Evolutionary conservation across 2,113 vertebrate species (phyloP).

Genomic region (Pavo muticus): DNA sequence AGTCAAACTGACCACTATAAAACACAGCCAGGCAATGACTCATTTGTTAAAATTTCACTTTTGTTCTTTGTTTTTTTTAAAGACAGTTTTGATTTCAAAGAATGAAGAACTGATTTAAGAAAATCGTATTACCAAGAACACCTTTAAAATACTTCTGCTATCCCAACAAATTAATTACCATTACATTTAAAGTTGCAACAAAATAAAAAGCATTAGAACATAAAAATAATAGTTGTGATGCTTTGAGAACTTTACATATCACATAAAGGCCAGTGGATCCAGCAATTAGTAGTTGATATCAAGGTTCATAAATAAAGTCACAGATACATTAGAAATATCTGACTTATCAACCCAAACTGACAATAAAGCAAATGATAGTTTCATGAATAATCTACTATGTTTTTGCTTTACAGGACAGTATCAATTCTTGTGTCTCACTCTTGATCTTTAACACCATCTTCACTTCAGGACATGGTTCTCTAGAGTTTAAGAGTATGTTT

Average conservation of each 20-base stretch:
- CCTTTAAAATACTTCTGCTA: not conserved
- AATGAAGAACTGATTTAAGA: not conserved
- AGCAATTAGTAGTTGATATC: not conserved
- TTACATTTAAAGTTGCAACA: not conserved
- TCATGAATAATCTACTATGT: not conserved
- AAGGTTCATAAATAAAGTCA: not conserved
- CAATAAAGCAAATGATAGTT: not conserved
- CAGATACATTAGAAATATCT: rapidly evolving
- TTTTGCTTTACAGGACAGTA: not conserved
- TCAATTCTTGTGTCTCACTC: not conserved
- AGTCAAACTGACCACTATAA: not conserved
- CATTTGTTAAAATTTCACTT: not conserved
- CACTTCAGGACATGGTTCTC: not conserved
- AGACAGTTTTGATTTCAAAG: not conserved
- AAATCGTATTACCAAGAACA: not conserved
- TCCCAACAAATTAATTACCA: not conserved
- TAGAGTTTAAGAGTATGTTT: not conserved
- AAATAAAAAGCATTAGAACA: not conserved
- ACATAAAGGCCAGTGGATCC: not conserved
- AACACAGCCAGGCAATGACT: not conserved
- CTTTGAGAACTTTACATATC: not conserved
- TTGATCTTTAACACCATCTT: not conserved
- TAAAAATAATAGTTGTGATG: not conserved
- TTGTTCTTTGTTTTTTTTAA: not conserved
- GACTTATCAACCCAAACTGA: not conserved